Base-by-base conservation (phyloP, 2,888 invertebrate genomes). In the Phasia obesa region DNA sequence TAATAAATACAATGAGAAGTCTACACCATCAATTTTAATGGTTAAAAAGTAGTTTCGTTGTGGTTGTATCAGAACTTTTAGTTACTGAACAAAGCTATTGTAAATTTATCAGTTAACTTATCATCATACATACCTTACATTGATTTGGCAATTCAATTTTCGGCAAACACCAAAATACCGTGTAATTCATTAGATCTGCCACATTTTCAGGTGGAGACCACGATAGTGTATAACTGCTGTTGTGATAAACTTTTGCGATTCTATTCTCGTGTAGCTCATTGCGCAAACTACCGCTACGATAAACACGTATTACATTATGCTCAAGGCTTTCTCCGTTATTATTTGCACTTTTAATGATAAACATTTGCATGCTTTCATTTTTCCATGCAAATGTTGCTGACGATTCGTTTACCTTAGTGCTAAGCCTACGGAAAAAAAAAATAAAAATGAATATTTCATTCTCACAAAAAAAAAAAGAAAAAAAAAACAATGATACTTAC, bases 111-210 rank as follows among this genome's bases (percentile, higher is more conserved):
- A n/a, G n/a, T 27, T 27, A 27, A 5, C 27, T 27, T 27, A n/a
- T n/a, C n/a, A 13, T 38, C 2, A 4, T 47, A 75, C 49, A 49
- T 85, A 92, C 93, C 55, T 92, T 90, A 89, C 95, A 95, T 78
- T 92, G 92, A 87, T 92, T 93, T 51, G 92, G 92, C 55, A 92
- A 90, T 87, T 93, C 93, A 53, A 92, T 92, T 53, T 92, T 92
- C 73, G 92, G 92, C 65, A 92, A 91, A 88, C 95, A 95, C 95
- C 96, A 96, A 90, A 96, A 97, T 53, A 97, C 92, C 1, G 96
- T 96, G 85, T 95, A 97, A 89, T 95, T 94, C 35, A 92, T 93
- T 35, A 94, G 90, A 25, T 89, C 87, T 3, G 79, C 57, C 7
- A 69, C 17, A 49, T 86, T 84, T 11, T 60, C 62, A 3, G 94